Base-by-base conservation (phyloP, 1,140 invertebrate species). In the Drosophila bocki region DNA sequence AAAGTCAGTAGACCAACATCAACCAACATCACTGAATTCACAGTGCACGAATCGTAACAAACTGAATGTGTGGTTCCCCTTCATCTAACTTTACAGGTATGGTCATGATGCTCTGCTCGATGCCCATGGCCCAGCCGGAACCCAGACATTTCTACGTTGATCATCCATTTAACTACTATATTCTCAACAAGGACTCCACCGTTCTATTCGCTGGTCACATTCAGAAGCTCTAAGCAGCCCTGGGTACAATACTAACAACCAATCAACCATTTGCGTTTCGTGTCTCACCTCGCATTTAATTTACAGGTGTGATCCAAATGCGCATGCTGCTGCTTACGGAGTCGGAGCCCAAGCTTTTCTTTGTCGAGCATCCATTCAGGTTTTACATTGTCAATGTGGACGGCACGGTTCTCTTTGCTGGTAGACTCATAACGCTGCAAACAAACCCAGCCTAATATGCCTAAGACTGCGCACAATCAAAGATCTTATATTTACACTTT, bases 91-190 rank as follows among this genome's bases (percentile, higher is more conserved):
- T 70, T 72, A 3, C 50, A 78, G 75, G 42, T 59, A 64, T 75
- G 80, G 47, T 22, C 35, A 41, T 80, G 42, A 59, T 76, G 57
- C 53, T 67, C n/a, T 72, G 53, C 11, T 84, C 82, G 29, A 75
- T 84, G 78, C 71, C 67, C 32, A 85, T 72, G 65, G 58, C 79
- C 41, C 45, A 63, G 32, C 76, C 72, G 51, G 61, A 70, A 13
- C 83, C 80, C 22, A 65, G 45, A 13, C 44, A 33, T 0, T 84
- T 80, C 41, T 39, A 44, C 58, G 69, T 50, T 29, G 60, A 85
- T 44, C 78, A 75, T 62, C 74, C 85, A 50, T 91, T 90, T 65
- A 54, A 51, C 26, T 91, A 80, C 50, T 69, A 69, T 50, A 71
- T 67, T 39, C 13, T 63, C n/a, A 69, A 77, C 32, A 63, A 65